Base-by-base conservation (phyloP, 2,888 invertebrate species). In the Cerceris ruficornis region DNA sequence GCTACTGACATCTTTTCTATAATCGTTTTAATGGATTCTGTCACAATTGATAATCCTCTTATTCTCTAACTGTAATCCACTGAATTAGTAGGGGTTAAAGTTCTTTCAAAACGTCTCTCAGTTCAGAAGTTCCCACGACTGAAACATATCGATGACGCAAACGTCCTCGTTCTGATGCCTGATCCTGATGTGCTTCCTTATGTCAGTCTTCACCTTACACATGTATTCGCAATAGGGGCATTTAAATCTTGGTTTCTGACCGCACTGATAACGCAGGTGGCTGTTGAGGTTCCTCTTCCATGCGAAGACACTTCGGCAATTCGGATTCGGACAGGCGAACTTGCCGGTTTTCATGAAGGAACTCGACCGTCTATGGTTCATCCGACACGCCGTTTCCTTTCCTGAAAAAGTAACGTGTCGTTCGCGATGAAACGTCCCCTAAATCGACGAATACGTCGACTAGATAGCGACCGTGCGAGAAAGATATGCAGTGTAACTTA, bases 221-320 rank as follows among this genome's bases (percentile, higher is more conserved):
- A 84, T 62, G 73, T 89, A 89, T 41, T 83, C 83, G 72, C 92
- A 92, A 43, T 88, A 87, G 6, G 89, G 88, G 76, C 90, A 91
- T 65, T 87, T 85, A 66, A 89, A 89, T 28, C 88, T 84, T 4
- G 88, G 86, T 50, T 80, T 85, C 87, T 93, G 93, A 61, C 94
- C 94, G 84, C 94, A 94, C 87, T 94, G 94, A 82, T 94, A 93
- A 7, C 93, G 92, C 85, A 93, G 86, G 85, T 95, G 94, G n/a
- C 82, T 84, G 8, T 82, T 82, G 49, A 89, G 69, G 66, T 86
- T 87, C 13, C 71, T 75, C 58, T 88, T 88, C 83, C 82, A 87
- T 9, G 66, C 66, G 69, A 88, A 90, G 6, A 76, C 70, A 49
- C 86, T 85, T 6, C 70, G 78, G 61, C 90, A 90, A 58, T 83